A percentile compares a stretch with the other conserved stretches of the same genome.
Conservation (phyloP, 2,113 vertebrate species). For the Opisthocomus hoazin region DNA sequence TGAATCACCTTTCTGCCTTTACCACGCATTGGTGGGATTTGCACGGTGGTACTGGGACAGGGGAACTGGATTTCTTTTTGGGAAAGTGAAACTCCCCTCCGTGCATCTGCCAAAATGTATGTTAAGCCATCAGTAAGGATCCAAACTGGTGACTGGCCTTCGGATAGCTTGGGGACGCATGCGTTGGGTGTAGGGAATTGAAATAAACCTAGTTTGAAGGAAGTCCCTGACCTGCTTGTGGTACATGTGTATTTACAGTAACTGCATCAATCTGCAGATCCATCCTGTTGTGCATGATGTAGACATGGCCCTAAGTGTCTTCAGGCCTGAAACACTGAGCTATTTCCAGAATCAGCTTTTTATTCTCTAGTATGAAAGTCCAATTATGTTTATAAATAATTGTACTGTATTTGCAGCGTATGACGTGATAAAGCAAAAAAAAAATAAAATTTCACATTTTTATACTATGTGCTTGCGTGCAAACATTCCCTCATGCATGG, state of each 20-base stretch:
- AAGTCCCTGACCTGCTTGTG: not conserved
- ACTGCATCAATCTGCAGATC: not conserved
- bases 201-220: not conserved
- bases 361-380: not conserved
- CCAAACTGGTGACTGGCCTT: not conserved
- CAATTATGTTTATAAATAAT: not conserved
- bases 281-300: not conserved
- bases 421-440: not conserved
- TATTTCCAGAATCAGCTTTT: not conserved
- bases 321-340: not conserved
- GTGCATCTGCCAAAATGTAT: not conserved
- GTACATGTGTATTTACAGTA: not conserved
- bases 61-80: not conserved
- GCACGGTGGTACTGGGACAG: not conserved
- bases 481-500: not conserved
- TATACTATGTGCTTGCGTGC: accelerated
- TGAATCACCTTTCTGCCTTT: not conserved
- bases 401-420: not conserved
- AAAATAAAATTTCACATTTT: not conserved
- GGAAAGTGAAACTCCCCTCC: not conserved
- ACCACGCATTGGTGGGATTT: accelerated
- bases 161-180: not conserved
- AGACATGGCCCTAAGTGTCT: not conserved
- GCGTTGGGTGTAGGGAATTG: not conserved
- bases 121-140: not conserved